A percentile compares a stretch with the other conserved stretches of the same genome.
Conservation (phyloP, 1,140 invertebrate genomes). For the fruit fly (Drosophila melanogaster) region DNA sequence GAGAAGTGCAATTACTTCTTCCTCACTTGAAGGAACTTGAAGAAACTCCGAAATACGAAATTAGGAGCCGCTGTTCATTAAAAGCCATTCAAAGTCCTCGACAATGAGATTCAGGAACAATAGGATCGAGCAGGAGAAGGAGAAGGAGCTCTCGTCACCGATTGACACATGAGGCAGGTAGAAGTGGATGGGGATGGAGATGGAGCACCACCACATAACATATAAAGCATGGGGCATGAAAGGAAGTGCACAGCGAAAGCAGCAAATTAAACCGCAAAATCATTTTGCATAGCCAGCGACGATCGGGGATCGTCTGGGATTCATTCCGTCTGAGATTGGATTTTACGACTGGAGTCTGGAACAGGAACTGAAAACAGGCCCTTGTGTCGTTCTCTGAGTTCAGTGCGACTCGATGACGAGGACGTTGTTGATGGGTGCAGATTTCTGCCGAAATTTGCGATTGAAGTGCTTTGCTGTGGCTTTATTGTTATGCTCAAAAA, state of each 20-base stretch:
- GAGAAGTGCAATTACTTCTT: slow-evolving; percentile 22
- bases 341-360: background rate
- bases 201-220: background rate
- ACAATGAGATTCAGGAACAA: slow-evolving; percentile 73
- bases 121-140: slow-evolving; percentile 34
- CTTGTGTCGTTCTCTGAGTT: slow-evolving; percentile 55
- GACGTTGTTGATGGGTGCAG: slow-evolving; percentile 80
- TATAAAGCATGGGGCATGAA: slow-evolving; percentile 35
- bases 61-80: slow-evolving; percentile 63
- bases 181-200: slow-evolving; percentile 11
- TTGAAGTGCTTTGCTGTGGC: slow-evolving; percentile 67
- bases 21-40: slow-evolving; percentile 5
- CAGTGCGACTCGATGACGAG: slow-evolving; percentile 59
- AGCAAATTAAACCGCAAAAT: slow-evolving; percentile 80
- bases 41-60: slow-evolving; percentile 28
- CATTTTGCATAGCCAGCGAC: slow-evolving; percentile 71
- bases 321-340: slow-evolving; percentile 19
- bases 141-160: slow-evolving; percentile 20
- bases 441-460: slow-evolving; percentile 84
- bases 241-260: slow-evolving; percentile 80
- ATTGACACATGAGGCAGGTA: slow-evolving; percentile 73
- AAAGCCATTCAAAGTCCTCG: slow-evolving; percentile 67
- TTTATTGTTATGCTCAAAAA: slow-evolving; percentile 13
- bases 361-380: slow-evolving; percentile 18
- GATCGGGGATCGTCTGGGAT: slow-evolving; percentile 32